phyloP scores from a whole-genome alignment of 2,797 vertebrate genomes.

The Neosalanx taihuensis region DNA sequence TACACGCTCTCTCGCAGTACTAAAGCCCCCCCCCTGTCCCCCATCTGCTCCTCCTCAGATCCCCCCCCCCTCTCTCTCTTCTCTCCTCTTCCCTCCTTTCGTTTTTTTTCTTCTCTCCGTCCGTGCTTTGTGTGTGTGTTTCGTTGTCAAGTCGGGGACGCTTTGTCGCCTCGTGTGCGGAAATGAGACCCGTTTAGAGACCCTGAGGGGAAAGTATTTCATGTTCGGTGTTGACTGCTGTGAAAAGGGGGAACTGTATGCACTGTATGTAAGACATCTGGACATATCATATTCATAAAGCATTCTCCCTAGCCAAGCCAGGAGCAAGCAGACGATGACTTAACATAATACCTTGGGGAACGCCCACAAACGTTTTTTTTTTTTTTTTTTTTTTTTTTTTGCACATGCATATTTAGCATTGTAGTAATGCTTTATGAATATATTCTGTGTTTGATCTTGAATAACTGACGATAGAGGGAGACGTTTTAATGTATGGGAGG shows the following conservation, averaged over 20 bases:
- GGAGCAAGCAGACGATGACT: slow-evolving; percentile 48
- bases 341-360: slow-evolving; percentile 56
- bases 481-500: slow-evolving; percentile 77
- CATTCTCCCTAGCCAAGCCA: slow-evolving; percentile 63
- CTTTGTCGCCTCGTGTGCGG: slow-evolving; percentile 54
- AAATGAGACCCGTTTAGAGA: slow-evolving; percentile 61
- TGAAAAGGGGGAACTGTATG: slow-evolving; percentile 51
- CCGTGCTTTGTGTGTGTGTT: slow-evolving; percentile 61
- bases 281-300: slow-evolving; percentile 73
- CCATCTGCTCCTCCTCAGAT: slow-evolving; percentile 63
- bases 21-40: slow-evolving; percentile 67
- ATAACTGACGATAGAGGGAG: slow-evolving; percentile 71
- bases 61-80: slow-evolving; percentile 49
- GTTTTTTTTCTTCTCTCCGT: slow-evolving; percentile 50
- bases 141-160: slow-evolving; percentile 56
- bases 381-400: slow-evolving; percentile 38
- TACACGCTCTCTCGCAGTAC: slow-evolving; percentile 81
- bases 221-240: slow-evolving; percentile 71
- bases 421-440: slow-evolving; percentile 78
- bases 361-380: slow-evolving; percentile 34
- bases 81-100: slow-evolving; percentile 42
- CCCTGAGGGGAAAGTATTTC: slow-evolving; percentile 67
- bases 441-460: slow-evolving; percentile 69
- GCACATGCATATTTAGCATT: slow-evolving; percentile 68
- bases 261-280: slow-evolving; percentile 64